Percentiles rank a stretch among this genome's conserved stretches.
phyloP scores from a whole-genome alignment of 1,140 invertebrate genomes.

The Aphaenogaster rudis region DNA sequence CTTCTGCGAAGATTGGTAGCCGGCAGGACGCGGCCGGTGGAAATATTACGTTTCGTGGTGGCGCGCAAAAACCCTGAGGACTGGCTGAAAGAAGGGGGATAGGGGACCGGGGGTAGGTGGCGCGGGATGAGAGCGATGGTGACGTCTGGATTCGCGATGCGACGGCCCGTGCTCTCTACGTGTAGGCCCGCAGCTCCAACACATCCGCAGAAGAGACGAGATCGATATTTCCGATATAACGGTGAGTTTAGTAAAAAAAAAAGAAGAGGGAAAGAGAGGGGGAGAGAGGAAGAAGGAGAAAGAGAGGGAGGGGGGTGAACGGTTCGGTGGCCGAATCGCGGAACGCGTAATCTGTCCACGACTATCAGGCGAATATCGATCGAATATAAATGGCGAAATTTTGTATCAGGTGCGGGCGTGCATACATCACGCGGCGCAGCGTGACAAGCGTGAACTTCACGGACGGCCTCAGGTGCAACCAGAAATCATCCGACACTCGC shows the following conservation, averaged over 20 bases:
- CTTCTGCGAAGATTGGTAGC: constrained; percentile 85
- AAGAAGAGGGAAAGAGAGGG: constrained; percentile 1
- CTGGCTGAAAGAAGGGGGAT: constrained; percentile 78
- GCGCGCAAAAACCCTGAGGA: constrained; percentile 72
- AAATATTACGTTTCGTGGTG: constrained; percentile 84
- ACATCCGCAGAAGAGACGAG: constrained; percentile 54
- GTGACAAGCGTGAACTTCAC: constrained; percentile 75
- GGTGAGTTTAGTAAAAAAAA: constrained; percentile 57
- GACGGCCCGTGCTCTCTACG: constrained; percentile 45
- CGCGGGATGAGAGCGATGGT: constrained; percentile 55
- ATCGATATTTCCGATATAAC: constrained; percentile 66
- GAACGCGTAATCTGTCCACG: constrained; percentile 60
- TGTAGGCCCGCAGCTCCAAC: constrained; percentile 60
- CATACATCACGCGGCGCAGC: constrained; percentile 34
- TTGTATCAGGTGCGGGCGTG: constrained; percentile 58
- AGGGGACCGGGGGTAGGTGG: constrained; percentile 50
- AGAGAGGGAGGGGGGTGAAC: neutral
- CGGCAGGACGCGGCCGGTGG: constrained; percentile 79
- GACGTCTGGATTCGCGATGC: constrained; percentile 62
- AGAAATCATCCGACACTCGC: constrained; percentile 82
- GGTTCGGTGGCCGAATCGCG: constrained; percentile 46
- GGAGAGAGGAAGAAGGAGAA: constrained; percentile 1
- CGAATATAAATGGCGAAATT: constrained; percentile 61
- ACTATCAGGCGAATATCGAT: constrained; percentile 62
- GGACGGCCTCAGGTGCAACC: constrained; percentile 83